Evolutionary conservation across 2,797 vertebrate genomes (phyloP).

Genomic region (Rhabdophis nuchalis): DNA sequence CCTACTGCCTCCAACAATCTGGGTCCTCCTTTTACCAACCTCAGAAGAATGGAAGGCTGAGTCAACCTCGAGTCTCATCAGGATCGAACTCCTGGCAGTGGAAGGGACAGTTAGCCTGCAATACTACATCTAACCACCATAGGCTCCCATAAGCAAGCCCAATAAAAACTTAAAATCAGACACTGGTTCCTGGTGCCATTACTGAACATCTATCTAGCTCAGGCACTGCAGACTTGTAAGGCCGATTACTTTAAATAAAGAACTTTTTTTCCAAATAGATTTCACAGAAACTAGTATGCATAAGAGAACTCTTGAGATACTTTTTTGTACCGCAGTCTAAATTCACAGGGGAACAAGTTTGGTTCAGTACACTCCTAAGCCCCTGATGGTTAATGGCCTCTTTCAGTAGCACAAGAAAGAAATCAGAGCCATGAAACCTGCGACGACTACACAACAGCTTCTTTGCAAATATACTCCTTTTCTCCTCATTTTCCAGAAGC

Average conservation of each 20-base stretch:
- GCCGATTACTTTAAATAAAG: not conserved
- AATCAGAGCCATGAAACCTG: not conserved
- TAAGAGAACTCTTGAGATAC: not conserved
- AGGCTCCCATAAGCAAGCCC: not conserved
- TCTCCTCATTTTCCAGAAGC: not conserved
- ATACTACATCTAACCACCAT: not conserved
- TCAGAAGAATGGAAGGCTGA: not conserved
- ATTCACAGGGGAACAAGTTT: not conserved
- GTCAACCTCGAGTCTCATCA: not conserved
- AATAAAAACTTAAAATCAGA: not conserved
- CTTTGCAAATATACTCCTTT: constrained; percentile 6
- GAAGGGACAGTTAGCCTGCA: not conserved
- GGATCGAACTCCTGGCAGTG: not conserved
- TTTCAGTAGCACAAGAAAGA: constrained; percentile 24
- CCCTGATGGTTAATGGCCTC: constrained; percentile 20
- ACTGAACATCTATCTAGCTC: not conserved
- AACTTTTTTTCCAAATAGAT: not conserved
- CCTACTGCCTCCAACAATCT: not conserved
- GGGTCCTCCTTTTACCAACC: not conserved
- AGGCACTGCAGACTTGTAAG: not conserved
- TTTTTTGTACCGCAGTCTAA: not conserved
- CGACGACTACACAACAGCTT: constrained; percentile 22
- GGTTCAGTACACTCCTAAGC: not conserved
- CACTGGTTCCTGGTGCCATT: not conserved
- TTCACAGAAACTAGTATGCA: not conserved